Evolutionary conservation across 2,797 vertebrate genomes (phyloP), one percentile per base, ranked within the genome.

Genomic region (Rhabdophis nuchalis): DNA sequence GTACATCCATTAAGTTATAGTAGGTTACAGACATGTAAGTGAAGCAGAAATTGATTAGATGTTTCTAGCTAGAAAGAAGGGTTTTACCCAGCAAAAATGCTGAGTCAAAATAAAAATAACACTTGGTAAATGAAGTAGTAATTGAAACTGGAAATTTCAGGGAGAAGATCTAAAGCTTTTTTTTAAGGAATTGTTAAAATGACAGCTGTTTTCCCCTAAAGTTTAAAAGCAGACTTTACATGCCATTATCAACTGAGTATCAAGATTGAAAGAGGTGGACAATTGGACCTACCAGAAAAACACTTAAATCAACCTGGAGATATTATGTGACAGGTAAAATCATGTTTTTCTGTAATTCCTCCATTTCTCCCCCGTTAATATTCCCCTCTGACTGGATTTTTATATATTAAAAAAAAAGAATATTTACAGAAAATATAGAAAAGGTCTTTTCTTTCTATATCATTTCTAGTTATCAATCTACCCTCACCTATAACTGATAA

Each of bases 1-100:
- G 90, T 54, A 93, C 90, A 85, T 54, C 60, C 4, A 82, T 85
- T 90, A 91, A 92, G 89, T 95, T 16, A 9, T 0, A 2, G 64
- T 57, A 53, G n/a, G 32, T 72, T 72, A 20, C 16, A 72, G 16
- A 32, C 64, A 72, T 18, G 2, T 36, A 20, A 91, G 27, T 77
- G 16, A 61, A 87, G 87, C 13, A 53, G 85, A 53, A 91, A 7
- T 77, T 85, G 86, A n/a, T 91, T 32, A 86, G 9, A 60, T 29
- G 5, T 53, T 16, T 20, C 23, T 77, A 53, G 54, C 60, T 60
- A 10, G 0, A 13, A 11, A 68, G 64, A 13, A 0, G 20, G 25
- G 85, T 86, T 87, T 68, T 10, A 25, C 0, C 36, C 23, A 64
- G 72, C 88, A 89, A 91, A 89, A 52, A 61, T 90, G 41, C 50